phyloP scores from a whole-genome alignment of 2,113 vertebrate species.

The Bucco capensis region DNA sequence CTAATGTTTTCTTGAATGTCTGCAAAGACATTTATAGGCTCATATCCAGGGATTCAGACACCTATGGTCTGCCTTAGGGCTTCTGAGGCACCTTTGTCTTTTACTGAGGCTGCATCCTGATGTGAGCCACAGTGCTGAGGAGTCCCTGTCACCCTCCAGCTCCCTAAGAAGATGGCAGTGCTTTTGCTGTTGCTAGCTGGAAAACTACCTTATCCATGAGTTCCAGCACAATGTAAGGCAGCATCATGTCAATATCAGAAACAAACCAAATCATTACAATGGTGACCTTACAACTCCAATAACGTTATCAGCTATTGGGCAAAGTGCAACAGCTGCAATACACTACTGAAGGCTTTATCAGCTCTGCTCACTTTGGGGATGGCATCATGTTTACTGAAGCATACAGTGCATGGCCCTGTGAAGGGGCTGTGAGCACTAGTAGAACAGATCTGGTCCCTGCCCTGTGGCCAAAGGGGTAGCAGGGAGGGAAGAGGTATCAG shows the following conservation, averaged over 20 bases:
- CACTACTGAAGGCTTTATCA: background rate
- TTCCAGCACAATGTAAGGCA: background rate
- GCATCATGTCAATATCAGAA: background rate
- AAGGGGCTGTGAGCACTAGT: background rate
- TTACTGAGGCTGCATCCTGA: background rate
- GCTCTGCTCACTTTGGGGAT: background rate
- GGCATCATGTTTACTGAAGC: background rate
- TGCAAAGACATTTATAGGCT: background rate
- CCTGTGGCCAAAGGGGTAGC: background rate
- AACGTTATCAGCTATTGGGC: background rate
- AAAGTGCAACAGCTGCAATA: fast-evolving
- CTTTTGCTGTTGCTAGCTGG: background rate
- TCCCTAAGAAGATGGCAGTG: background rate
- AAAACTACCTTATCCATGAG: background rate
- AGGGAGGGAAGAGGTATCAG: background rate
- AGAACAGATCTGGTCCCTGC: background rate
- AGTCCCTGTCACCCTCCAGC: background rate
- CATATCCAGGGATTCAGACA: background rate
- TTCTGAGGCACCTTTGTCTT: background rate
- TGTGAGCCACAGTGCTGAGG: background rate
- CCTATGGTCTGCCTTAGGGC: background rate
- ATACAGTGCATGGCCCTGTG: fast-evolving
- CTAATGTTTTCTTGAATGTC: background rate
- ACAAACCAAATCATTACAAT: background rate
- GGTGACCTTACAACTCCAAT: background rate